These are phyloP conservation scores for Porites lutea DNA, from an alignment of 64 coral and sea anemone species.

Conservation along the genomic window DNA sequence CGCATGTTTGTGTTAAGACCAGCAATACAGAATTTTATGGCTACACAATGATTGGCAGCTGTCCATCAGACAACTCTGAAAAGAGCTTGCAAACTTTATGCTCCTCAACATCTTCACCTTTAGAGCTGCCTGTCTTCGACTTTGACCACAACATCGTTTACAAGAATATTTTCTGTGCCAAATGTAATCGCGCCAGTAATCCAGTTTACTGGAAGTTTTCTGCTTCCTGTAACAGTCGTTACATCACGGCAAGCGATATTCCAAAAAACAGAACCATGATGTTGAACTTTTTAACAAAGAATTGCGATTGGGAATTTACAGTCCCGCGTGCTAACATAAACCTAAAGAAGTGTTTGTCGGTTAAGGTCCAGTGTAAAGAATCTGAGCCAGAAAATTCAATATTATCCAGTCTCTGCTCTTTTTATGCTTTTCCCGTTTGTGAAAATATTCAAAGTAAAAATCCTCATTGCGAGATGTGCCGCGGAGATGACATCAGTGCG, in stretches of 20 bases:
- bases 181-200: slow-evolving; percentile 23
- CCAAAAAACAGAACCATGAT: not conserved
- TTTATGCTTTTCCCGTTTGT: too few species aligned
- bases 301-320: not conserved
- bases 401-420: not conserved
- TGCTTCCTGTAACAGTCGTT: not conserved
- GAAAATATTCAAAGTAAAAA: too few species aligned
- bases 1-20: not conserved
- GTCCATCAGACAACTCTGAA: not conserved
- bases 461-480: too few species aligned
- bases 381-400: not conserved
- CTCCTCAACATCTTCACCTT: not conserved
- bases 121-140: slow-evolving; percentile 29
- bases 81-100: not conserved
- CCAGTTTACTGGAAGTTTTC: slow-evolving; percentile 36
- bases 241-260: not conserved
- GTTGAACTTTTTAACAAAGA: not conserved
- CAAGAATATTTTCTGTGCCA: slow-evolving; percentile 57
- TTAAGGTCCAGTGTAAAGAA: not conserved
- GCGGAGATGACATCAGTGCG: too few species aligned
- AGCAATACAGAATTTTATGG: not conserved
- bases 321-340: not conserved
- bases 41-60: slow-evolving; percentile 17
- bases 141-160: not conserved
- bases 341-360: not conserved